These are phyloP conservation scores for Chrysotoxum bicinctum DNA, from an alignment of 2,888 invertebrate genomes.

Conservation along the genomic window DNA sequence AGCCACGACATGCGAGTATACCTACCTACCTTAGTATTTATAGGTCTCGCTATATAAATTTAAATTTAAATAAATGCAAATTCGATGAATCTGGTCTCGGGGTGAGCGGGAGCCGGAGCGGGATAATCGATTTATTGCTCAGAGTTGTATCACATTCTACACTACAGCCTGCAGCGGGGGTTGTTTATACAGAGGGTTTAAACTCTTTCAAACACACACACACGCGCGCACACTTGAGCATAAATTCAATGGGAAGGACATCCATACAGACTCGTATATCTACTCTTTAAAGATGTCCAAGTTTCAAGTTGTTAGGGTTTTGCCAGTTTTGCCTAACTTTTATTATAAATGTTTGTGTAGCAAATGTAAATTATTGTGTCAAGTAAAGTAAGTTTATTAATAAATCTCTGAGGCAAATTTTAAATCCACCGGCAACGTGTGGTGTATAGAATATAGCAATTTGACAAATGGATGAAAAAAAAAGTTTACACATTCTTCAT, in stretches of 20 bases:
- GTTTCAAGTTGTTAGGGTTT: constrained; percentile 21
- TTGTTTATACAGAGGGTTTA: constrained; percentile 39
- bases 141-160: constrained; percentile 54
- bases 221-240: neutral
- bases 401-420: constrained; percentile 34
- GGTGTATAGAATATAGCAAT: neutral
- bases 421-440: constrained; percentile 2
- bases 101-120: constrained; percentile 9
- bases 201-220: constrained; percentile 6
- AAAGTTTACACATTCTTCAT: constrained; percentile 59
- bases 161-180: constrained; percentile 1
- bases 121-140: constrained; percentile 71
- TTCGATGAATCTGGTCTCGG: constrained; percentile 44
- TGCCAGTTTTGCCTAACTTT: constrained; percentile 12
- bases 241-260: neutral
- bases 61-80: constrained; percentile 73
- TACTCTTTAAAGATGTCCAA: constrained; percentile 57
- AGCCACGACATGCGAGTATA: neutral
- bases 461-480: constrained; percentile 60
- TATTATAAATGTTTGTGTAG: constrained; percentile 11
- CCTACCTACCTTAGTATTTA: constrained; percentile 25
- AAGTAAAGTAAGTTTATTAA: constrained; percentile 22
- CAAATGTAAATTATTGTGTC: constrained; percentile 16
- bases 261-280: neutral
- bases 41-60: constrained; percentile 67